phyloP scores from a whole-genome alignment of 2,797 vertebrate genomes.

The Gymnothorax reevesii region DNA sequence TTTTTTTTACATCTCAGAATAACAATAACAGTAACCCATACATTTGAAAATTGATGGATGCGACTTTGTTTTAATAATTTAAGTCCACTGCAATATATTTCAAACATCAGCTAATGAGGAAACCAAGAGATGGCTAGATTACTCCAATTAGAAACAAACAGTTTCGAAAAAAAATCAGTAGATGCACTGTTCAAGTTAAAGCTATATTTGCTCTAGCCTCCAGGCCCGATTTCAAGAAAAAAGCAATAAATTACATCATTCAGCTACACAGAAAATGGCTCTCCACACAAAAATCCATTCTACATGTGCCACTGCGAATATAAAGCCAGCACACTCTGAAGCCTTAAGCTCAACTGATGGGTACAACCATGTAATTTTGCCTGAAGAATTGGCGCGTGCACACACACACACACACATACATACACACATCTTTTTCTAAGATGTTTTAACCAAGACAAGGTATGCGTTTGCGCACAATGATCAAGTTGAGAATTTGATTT shows the following conservation, averaged over 20 bases:
- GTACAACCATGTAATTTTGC: neutral
- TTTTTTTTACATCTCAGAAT: neutral
- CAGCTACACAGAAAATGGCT: slow-evolving; percentile 29
- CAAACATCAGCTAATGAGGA: neutral
- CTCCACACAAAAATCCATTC: neutral
- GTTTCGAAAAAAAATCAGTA: slow-evolving; percentile 16
- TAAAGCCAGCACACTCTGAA: neutral
- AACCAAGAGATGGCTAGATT: slow-evolving; percentile 7
- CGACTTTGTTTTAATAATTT: slow-evolving; percentile 37
- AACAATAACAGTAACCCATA: neutral
- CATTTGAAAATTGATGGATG: neutral
- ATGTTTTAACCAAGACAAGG: neutral
- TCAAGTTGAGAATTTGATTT: neutral
- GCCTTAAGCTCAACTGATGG: neutral
- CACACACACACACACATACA: no score
- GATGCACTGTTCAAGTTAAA: slow-evolving; percentile 13
- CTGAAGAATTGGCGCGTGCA: no score
- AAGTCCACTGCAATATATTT: slow-evolving; percentile 15
- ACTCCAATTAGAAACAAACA: slow-evolving; percentile 24
- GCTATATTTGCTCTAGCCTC: slow-evolving; percentile 30
- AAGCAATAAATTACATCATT: slow-evolving; percentile 45
- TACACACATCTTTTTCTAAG: no score
- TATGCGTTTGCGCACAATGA: neutral
- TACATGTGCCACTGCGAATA: slow-evolving; percentile 1
- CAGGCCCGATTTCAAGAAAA: slow-evolving; percentile 39